Percentiles rank a stretch among this genome's conserved stretches.
Evolutionary conservation across 1,140 invertebrate genomes (phyloP).

Genomic region (Leptinotarsa defecta): DNA sequence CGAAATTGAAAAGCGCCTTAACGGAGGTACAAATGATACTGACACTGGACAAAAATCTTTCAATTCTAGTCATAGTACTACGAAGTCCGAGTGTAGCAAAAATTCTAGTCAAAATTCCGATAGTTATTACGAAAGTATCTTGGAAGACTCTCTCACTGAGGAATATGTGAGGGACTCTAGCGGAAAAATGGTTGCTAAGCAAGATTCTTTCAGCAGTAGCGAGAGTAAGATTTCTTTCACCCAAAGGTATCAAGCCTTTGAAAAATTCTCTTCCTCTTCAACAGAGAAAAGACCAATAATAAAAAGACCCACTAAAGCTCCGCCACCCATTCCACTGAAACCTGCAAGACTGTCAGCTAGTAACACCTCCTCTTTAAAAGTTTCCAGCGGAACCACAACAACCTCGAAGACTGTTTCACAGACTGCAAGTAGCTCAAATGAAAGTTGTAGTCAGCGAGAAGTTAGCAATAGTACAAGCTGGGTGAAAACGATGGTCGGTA

Average conservation of each 20-base stretch:
- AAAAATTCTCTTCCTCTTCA: not conserved
- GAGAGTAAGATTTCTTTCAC: conserved; percentile 27
- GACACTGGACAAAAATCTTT: conserved; percentile 25
- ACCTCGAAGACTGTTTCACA: conserved; percentile 25
- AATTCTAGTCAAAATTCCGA: conserved; percentile 50
- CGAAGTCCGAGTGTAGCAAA: conserved; percentile 17
- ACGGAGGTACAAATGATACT: conserved; percentile 26
- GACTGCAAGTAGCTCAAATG: conserved; percentile 29
- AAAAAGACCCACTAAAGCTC: conserved; percentile 49
- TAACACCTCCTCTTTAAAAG: conserved; percentile 9
- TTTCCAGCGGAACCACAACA: conserved; percentile 4
- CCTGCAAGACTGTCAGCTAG: conserved; percentile 40
- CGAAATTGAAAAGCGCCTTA: conserved; percentile 47
- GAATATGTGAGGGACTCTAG: conserved; percentile 45
- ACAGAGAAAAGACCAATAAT: conserved; percentile 28
- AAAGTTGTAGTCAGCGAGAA: conserved; percentile 20
- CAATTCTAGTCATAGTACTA: conserved; percentile 38
- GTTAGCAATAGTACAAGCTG: conserved; percentile 41
- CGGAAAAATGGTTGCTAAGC: conserved; percentile 45
- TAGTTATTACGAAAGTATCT: conserved; percentile 53
- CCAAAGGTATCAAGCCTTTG: conserved; percentile 9
- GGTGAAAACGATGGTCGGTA: conserved; percentile 53
- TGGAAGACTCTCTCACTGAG: conserved; percentile 50
- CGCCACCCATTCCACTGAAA: conserved; percentile 53
- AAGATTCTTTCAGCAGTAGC: conserved; percentile 49